phyloP scores from a whole-genome alignment of 2,113 vertebrate species.

The Anarrhichthys ocellatus region DNA sequence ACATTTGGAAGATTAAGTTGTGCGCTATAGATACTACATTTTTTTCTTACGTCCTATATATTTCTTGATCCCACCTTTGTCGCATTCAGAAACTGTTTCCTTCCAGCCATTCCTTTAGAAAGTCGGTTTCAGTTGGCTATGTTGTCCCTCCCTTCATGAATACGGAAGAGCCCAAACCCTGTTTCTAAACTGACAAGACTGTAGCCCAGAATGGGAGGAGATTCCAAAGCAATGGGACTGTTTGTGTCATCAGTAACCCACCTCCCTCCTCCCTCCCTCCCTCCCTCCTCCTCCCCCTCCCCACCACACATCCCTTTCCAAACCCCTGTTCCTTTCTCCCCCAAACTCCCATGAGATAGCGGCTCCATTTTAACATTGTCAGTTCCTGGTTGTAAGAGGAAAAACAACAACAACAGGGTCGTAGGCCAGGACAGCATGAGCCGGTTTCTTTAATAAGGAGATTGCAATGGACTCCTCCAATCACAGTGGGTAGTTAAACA shows the following conservation, averaged over 20 bases:
- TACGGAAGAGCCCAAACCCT: constrained; percentile 55
- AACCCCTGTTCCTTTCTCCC: constrained; percentile 59
- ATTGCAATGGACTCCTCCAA: constrained; percentile 57
- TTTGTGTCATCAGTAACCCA: constrained; percentile 71
- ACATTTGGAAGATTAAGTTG: neutral
- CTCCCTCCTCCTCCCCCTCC: constrained; percentile 46
- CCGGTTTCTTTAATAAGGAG: constrained; percentile 45
- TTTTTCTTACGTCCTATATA: neutral
- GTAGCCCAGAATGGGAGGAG: constrained; percentile 75
- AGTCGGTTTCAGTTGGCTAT: neutral
- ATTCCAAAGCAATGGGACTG: constrained; percentile 71
- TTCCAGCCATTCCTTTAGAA: constrained; percentile 1
- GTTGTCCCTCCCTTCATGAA: constrained; percentile 47
- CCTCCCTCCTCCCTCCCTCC: constrained; percentile 17
- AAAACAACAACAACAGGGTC: constrained; percentile 25
- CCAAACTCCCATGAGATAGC: constrained; percentile 53
- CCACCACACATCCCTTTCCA: constrained; percentile 50
- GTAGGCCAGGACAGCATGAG: constrained; percentile 35
- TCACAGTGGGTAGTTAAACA: constrained; percentile 69
- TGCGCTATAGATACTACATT: neutral
- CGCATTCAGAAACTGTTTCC: constrained; percentile 10
- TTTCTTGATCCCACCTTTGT: neutral
- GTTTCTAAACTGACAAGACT: constrained; percentile 55
- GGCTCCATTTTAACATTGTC: constrained; percentile 56
- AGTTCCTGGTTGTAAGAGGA: constrained; percentile 34